Evolutionary conservation across 2,888 invertebrate species (phyloP), one percentile per base, ranked within the genome.

Genomic region (Epirrita christyi): DNA sequence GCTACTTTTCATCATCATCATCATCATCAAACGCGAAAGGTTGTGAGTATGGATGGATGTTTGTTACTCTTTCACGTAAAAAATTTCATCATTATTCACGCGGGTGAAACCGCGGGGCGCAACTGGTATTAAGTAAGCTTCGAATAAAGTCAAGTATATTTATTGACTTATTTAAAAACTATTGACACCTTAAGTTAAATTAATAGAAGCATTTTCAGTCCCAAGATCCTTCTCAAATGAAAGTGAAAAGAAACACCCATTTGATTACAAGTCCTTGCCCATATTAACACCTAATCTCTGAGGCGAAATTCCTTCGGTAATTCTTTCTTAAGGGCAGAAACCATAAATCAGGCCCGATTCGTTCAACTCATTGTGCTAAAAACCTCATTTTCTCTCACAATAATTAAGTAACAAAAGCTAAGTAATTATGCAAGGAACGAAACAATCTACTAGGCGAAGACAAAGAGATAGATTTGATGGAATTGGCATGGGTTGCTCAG

Each of bases 371-470:
- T 82, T 81, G 78, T 75, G 76, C 76, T 85, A 81, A 84, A 86
- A 84, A 82, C 83, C 80, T 77, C 78, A 80, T 78, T 78, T 79
- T 75, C 76, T 68, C 73, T 72, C 67, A 68, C 76, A 74, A 78
- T 85, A 85, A 86, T 86, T 85, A 86, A 85, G 83, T 83, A 84
- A 85, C 85, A 85, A 85, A 85, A 83, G 85, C 84, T 82, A 82
- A 84, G 84, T 86, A 86, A 85, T 86, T 86, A 85, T 85, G 85
- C 85, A 81, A 80, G 80, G 71, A 84, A 82, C 81, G 83, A 85
- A 83, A 85, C 85, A 85, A 84, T 85, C 82, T 83, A 83, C 75
- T 74, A 74, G 74, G 68, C 70, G 63, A 64, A 29, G 56, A 50
- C 55, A 38, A 32, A 36, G 73, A 76, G 27, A 58, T 68, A 72